phyloP scores from a whole-genome alignment of 2,113 vertebrate genomes.

The Anolis sagrei region DNA sequence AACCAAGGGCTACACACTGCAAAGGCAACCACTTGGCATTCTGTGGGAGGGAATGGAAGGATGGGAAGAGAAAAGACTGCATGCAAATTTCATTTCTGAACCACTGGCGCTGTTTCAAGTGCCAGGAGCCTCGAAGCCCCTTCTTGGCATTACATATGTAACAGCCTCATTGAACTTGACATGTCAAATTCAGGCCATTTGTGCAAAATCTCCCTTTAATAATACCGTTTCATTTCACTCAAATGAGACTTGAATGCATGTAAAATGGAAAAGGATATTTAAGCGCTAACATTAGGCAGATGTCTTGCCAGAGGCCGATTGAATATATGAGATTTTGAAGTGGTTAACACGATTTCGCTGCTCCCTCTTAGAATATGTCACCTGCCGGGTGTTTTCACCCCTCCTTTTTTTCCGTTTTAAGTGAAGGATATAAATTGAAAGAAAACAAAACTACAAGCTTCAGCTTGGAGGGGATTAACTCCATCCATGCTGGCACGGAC shows the following conservation, averaged over 20 bases:
- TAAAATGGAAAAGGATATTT: conserved; percentile 88
- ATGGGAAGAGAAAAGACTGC: conserved; percentile 48
- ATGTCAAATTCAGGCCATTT: conserved; percentile 97
- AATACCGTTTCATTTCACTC: conserved; percentile 88
- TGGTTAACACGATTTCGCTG: conserved; percentile 77
- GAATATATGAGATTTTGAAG: conserved; percentile 85
- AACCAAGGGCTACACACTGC: background rate
- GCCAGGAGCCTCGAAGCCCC: conserved; percentile 71
- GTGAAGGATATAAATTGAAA: conserved; percentile 77
- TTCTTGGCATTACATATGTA: conserved; percentile 82
- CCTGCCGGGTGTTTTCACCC: conserved; percentile 61
- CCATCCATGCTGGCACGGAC: conserved; percentile 48
- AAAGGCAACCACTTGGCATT: conserved; percentile 13
- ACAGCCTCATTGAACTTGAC: conserved; percentile 95
- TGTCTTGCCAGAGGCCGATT: conserved; percentile 79
- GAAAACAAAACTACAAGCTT: conserved; percentile 74
- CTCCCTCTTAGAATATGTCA: conserved; percentile 71
- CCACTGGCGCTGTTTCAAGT: conserved; percentile 76
- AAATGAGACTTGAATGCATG: conserved; percentile 91
- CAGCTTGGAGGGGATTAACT: conserved; percentile 70
- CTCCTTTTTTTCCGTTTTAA: conserved; percentile 48
- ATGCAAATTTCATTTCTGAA: conserved; percentile 82
- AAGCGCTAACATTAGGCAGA: conserved; percentile 88
- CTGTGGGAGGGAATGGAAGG: background rate
- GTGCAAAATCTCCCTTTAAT: conserved; percentile 96